Evolutionary conservation across 2,797 vertebrate genomes (phyloP).

Genomic region (Dipus sagitta): DNA sequence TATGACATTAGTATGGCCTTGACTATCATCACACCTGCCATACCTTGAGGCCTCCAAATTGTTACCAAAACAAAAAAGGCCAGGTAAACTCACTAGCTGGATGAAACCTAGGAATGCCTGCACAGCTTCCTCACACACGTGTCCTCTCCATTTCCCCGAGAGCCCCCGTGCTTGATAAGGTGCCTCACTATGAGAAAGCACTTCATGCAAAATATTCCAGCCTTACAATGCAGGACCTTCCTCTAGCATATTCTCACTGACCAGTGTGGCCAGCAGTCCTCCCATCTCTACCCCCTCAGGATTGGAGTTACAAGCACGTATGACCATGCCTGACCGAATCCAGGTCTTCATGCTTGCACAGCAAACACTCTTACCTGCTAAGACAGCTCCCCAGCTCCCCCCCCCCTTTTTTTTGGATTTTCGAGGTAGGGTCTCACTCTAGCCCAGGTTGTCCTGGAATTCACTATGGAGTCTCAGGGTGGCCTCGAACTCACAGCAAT

Average conservation of each 20-base stretch:
- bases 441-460: background rate
- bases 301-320: no score
- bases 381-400: background rate
- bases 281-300: no score
- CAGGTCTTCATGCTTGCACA: no score
- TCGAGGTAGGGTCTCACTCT: background rate
- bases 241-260: background rate
- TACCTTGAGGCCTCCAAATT: background rate
- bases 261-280: no score
- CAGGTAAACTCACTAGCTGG: background rate
- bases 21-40: conserved; percentile 66
- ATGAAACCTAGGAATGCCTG: background rate
- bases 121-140: background rate
- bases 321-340: no score
- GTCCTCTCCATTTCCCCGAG: background rate
- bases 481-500: no score
- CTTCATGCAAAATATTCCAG: background rate
- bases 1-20: conserved; percentile 49
- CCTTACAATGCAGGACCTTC: background rate
- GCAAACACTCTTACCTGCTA: no score
- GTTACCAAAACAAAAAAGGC: background rate
- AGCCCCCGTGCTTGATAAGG: background rate
- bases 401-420: no score
- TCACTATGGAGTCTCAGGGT: no score
- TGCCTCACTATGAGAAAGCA: background rate